A percentile compares a stretch with the other conserved stretches of the same genome.
These are phyloP conservation scores for Nymphalis c-album DNA, from an alignment of 2,888 invertebrate genomes.

Conservation along the genomic window DNA sequence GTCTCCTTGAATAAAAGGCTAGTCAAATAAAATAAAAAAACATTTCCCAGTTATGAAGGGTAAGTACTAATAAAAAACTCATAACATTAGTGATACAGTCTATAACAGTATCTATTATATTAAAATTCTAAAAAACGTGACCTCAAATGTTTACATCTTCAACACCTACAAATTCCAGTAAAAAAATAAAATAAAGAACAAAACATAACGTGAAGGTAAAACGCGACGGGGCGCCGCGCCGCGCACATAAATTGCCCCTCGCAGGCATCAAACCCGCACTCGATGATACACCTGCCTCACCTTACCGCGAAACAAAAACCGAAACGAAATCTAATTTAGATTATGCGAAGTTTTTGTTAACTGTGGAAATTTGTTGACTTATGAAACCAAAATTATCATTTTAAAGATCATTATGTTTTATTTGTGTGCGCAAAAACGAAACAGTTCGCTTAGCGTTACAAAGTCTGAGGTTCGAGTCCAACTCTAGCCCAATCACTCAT, in stretches of 20 bases:
- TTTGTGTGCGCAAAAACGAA: too few relatives aligned
- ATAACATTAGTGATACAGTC: neutral
- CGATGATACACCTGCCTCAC: conserved; percentile 31
- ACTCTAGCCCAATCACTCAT: too few relatives aligned
- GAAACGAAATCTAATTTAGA: conserved; percentile 24
- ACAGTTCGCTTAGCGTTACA: too few relatives aligned
- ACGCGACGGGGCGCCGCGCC: conserved; percentile 34
- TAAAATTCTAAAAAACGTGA: conserved; percentile 23
- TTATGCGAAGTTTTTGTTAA: conserved; percentile 9
- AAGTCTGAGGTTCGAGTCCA: too few relatives aligned
- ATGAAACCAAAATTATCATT: neutral
- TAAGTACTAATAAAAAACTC: too few relatives aligned
- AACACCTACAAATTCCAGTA: conserved; percentile 33
- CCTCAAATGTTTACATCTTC: conserved; percentile 35
- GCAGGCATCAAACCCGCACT: conserved; percentile 35
- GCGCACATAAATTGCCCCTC: conserved; percentile 39
- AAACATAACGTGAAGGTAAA: conserved; percentile 23
- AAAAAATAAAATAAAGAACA: conserved; percentile 19
- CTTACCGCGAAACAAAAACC: conserved; percentile 34
- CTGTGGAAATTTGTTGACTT: neutral
- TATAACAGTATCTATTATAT: neutral
- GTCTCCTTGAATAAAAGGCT: too few relatives aligned
- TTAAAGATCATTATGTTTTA: too few relatives aligned
- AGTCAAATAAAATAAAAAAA: too few relatives aligned
- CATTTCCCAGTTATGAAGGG: too few relatives aligned